Evolutionary conservation across 64 coral and sea anemone genomes (phyloP), one percentile per base, ranked within the genome.

Genomic region (Dendronephthya gigantea): DNA sequence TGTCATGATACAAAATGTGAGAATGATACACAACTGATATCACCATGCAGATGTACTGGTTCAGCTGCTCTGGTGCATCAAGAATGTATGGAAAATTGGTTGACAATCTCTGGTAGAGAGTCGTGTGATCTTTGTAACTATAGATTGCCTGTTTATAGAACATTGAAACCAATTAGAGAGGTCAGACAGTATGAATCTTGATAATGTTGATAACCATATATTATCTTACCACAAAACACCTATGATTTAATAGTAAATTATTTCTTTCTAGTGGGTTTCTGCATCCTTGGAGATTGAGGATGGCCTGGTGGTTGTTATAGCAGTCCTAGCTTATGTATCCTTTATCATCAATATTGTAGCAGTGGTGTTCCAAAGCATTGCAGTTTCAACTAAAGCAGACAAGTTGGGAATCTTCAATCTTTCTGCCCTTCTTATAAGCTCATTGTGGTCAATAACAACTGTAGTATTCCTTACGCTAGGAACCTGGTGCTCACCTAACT

Each of bases 401-500:
- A 79, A 1, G 22, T 19, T 15, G 32, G 32, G 4, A 33, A 33
- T 79, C 5, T 79, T 79, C 72, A 79, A 39, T 19, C 36, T 79
- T 16, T 8, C 72, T 16, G 72, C 72, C 22, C 72, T 79, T 35
- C 10, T 79, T 2, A 34, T 79, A 34, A 33, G 32, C 72, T 79
- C 72, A 0, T 12, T 79, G 32, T 79, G 72, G 72, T 34, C 72
- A 79, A 79, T 79, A 29, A 36, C 29, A 29, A 79, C 72, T 33
- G 72, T 79, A 33, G 10, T 79, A 12, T 79, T 79, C 17, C 25
- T 35, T 14, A 79, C 72, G 0, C 29, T 79, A 19, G 72, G 72
- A 33, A 79, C 72, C n/a, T 79, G 72, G 72, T 79, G 72, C 72
- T 79, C 72, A 79, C 72, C 72, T 9, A 79, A 79, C 72, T 79